phyloP scores from a whole-genome alignment of 2,888 invertebrate genomes.

The Heliconius hortense region DNA sequence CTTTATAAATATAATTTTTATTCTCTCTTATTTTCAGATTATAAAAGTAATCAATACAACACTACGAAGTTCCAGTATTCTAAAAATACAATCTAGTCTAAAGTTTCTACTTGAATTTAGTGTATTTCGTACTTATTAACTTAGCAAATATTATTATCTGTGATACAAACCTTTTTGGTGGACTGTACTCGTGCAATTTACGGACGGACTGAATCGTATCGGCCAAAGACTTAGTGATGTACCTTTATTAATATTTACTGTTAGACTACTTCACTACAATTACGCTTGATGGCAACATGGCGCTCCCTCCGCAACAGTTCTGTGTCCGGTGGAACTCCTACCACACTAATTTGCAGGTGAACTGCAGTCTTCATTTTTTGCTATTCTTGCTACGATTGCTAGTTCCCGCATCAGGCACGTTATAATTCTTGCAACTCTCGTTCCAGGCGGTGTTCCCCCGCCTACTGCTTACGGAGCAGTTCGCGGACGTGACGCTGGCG shows the following conservation, averaged over 20 bases:
- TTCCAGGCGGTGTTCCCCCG: constrained; percentile 87
- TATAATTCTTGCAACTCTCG: background rate
- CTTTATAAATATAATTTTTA: too few species aligned
- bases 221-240: constrained; percentile 61
- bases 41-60: constrained; percentile 39
- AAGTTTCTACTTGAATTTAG: constrained; percentile 72
- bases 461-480: constrained; percentile 88
- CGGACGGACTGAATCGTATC: constrained; percentile 45
- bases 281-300: constrained; percentile 60
- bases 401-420: background rate
- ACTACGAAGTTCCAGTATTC: constrained; percentile 62
- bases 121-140: constrained; percentile 73
- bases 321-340: constrained; percentile 92
- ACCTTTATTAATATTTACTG: constrained; percentile 41
- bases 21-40: constrained; percentile 43
- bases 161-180: constrained; percentile 56
- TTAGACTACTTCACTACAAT: constrained; percentile 31
- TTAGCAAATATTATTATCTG: constrained; percentile 57
- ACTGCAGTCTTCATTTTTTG: background rate
- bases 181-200: constrained; percentile 60
- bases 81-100: constrained; percentile 66
- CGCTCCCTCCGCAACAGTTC: constrained; percentile 84
- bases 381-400: background rate
- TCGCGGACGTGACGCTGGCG: constrained; percentile 93
- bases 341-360: constrained; percentile 88